phyloP scores from a whole-genome alignment of 2,888 invertebrate species.

The Melinaea menophilus region DNA sequence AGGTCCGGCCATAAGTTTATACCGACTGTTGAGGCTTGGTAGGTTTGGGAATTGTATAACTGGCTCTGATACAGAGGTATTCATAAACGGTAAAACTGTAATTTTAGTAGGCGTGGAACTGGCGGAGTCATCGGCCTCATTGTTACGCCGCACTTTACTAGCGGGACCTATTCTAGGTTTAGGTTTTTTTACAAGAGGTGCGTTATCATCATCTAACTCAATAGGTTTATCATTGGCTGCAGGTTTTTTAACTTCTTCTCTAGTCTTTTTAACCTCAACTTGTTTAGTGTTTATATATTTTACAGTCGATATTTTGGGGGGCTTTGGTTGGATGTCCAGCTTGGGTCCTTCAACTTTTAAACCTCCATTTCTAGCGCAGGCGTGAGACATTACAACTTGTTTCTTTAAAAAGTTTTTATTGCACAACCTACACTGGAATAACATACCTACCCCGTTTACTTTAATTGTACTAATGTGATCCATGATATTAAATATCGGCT shows the following conservation, averaged over 20 bases:
- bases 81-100: not conserved
- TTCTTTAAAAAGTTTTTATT: constrained; percentile 68
- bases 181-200: constrained; percentile 34
- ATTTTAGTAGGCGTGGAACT: constrained; percentile 23
- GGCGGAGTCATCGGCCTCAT: constrained; percentile 15
- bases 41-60: constrained; percentile 46
- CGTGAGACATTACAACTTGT: constrained; percentile 61
- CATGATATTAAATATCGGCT: constrained; percentile 59
- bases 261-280: constrained; percentile 41
- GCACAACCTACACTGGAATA: constrained; percentile 70
- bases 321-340: constrained; percentile 43
- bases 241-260: constrained; percentile 40
- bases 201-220: constrained; percentile 31
- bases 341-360: constrained; percentile 52
- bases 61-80: constrained; percentile 29
- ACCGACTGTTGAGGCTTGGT: constrained; percentile 56
- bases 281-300: constrained; percentile 63
- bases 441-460: constrained; percentile 67
- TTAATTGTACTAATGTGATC: constrained; percentile 67
- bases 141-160: constrained; percentile 51
- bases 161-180: constrained; percentile 66
- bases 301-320: constrained; percentile 56
- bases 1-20: constrained; percentile 64
- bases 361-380: constrained; percentile 63
- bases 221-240: constrained; percentile 33